Evolutionary conservation across 2,113 vertebrate species (phyloP).

Genomic region (Ctenodactylus gundi): DNA sequence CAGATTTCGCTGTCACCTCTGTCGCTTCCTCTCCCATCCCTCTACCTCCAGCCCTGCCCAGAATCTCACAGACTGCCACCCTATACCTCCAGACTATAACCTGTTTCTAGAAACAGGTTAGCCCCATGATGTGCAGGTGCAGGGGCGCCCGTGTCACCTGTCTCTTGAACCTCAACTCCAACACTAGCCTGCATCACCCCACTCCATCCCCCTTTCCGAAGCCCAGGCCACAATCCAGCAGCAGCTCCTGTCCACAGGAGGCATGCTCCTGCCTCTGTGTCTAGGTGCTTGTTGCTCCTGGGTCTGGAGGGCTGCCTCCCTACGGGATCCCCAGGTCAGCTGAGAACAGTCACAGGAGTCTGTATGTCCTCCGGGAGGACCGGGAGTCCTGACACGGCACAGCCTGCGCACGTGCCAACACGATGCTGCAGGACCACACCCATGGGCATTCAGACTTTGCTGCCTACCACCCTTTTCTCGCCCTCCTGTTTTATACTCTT

Average conservation of each 20-base stretch:
- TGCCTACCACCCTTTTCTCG: background rate
- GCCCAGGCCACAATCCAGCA: background rate
- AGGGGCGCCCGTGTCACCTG: background rate
- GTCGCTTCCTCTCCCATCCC: background rate
- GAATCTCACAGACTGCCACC: accelerated
- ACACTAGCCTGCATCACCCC: background rate
- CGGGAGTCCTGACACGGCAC: background rate
- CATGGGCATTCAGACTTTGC: background rate
- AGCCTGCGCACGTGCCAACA: background rate
- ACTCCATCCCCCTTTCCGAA: background rate
- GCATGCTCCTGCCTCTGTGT: accelerated
- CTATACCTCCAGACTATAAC: background rate
- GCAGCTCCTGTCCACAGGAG: accelerated
- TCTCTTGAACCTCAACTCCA: background rate
- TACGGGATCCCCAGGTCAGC: accelerated
- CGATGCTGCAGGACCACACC: accelerated
- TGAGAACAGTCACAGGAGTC: background rate
- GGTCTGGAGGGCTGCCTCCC: background rate
- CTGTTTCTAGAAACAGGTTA: background rate
- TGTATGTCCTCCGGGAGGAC: background rate
- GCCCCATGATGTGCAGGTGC: background rate
- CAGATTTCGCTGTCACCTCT: background rate
- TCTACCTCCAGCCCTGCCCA: background rate
- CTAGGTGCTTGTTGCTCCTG: background rate
- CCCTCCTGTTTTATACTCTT: background rate